These are phyloP conservation scores for Aleiodes sp. DNA, from an alignment of 1,140 invertebrate genomes.

Conservation along the genomic window DNA sequence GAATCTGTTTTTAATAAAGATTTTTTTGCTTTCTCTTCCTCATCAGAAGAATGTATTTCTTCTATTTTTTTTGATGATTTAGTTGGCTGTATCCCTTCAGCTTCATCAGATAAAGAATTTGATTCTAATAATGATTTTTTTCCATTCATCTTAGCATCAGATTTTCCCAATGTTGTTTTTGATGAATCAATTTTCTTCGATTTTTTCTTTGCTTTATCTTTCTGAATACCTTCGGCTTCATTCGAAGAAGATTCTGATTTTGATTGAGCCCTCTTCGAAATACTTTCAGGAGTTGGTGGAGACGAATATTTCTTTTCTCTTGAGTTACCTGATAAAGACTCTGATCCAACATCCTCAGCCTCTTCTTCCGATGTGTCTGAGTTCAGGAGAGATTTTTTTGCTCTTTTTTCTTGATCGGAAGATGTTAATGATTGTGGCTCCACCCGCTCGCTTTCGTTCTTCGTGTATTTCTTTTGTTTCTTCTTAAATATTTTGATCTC, in stretches of 20 bases:
- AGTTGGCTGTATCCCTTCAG: too few relatives aligned
- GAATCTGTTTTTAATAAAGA: background rate
- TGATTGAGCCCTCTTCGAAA: constrained; percentile 22
- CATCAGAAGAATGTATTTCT: too few relatives aligned
- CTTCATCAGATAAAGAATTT: too few relatives aligned
- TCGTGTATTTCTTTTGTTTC: background rate
- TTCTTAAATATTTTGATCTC: too few relatives aligned
- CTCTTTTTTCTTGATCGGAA: background rate
- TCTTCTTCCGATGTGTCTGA: background rate
- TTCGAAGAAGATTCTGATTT: constrained; percentile 35
- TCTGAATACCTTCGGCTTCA: background rate
- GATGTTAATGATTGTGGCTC: too few relatives aligned
- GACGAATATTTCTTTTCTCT: background rate
- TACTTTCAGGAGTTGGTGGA: background rate
- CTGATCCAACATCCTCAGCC: too few relatives aligned
- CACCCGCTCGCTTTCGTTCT: background rate
- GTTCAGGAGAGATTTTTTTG: background rate
- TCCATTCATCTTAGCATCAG: too few relatives aligned
- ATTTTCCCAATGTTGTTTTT: too few relatives aligned
- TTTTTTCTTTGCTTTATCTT: background rate
- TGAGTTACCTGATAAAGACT: too few relatives aligned
- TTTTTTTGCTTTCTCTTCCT: background rate
- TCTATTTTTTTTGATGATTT: too few relatives aligned
- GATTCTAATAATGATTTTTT: too few relatives aligned
- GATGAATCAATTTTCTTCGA: background rate